Evolutionary conservation across 2,113 vertebrate genomes (phyloP).

Genomic region (Gnathonemus echidnorhynchus): DNA sequence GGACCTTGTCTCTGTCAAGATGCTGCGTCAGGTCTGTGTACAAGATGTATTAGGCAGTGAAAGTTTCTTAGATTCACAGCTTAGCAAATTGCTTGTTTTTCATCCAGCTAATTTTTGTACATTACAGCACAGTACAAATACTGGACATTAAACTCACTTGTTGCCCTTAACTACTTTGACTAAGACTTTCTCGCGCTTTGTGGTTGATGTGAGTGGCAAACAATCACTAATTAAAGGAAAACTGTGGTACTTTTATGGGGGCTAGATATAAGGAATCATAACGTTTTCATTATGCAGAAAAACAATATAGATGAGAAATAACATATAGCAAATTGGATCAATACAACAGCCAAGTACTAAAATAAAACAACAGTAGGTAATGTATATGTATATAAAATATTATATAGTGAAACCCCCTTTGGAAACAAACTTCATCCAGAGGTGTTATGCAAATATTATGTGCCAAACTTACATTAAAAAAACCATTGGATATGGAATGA

Average conservation of each 20-base stretch:
- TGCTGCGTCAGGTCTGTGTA: neutral
- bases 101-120: neutral
- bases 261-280: neutral
- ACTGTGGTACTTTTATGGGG: neutral
- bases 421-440: neutral
- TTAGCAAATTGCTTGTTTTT: neutral
- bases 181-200: neutral
- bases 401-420: neutral
- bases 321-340: neutral
- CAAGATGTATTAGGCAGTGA: neutral
- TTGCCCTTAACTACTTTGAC: neutral
- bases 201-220: neutral
- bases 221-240: neutral
- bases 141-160: neutral
- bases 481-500: neutral
- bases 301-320: neutral
- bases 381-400: neutral
- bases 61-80: constrained; percentile 23
- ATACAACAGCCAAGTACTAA: neutral
- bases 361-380: neutral
- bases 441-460: neutral
- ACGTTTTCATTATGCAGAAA: neutral
- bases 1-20: constrained; percentile 23
- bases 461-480: neutral
- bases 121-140: neutral